Base-by-base conservation (phyloP, 2,888 invertebrate species). In the Platerodrilus igneus region DNA sequence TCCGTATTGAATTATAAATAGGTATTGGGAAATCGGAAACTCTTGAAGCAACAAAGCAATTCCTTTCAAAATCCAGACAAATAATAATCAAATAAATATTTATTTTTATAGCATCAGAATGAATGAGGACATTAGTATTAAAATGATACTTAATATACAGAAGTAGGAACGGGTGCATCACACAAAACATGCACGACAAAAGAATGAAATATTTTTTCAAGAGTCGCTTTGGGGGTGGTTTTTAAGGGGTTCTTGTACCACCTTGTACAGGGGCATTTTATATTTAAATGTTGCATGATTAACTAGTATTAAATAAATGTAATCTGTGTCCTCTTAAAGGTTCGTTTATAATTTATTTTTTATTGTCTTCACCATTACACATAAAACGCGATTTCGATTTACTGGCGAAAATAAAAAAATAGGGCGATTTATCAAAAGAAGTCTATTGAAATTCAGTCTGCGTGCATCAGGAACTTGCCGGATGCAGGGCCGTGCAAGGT, bases 281-380 rank as follows among this genome's bases (percentile, higher is more conserved):
- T 67, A 68, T 68, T 69, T 68, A 68, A 68, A 68, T 68, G 63
- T 66, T 66, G 69, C 69, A 69, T 69, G 69, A 69, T 69, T 69
- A 68, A 60, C 62, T 56, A 59, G 64, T 68, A 69, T 69, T 69
- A 69, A 67, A 67, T 62, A 67, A 66, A 68, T 63, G 64, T 64
- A 64, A 64, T n/a, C n/a, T n/a, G n/a, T 61, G 63, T 62, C 64
- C 66, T 64, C 52, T 50, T 53, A 64, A 42, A 64, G 63, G 62
- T 63, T 65, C 48, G 61, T 62, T 68, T 68, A 67, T 68, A 68
- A 68, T 67, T 67, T 68, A 68, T 66, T 67, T 66, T 46, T 46
- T 46, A 46, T 46, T 46, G 42, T 42, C 46, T 42, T 40, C 42
- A 40, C 42, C 39, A 46, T 46, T 42, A 39, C 36, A 39, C 42